phyloP scores from a whole-genome alignment of 2,797 vertebrate species.

The Spea hammondii region DNA sequence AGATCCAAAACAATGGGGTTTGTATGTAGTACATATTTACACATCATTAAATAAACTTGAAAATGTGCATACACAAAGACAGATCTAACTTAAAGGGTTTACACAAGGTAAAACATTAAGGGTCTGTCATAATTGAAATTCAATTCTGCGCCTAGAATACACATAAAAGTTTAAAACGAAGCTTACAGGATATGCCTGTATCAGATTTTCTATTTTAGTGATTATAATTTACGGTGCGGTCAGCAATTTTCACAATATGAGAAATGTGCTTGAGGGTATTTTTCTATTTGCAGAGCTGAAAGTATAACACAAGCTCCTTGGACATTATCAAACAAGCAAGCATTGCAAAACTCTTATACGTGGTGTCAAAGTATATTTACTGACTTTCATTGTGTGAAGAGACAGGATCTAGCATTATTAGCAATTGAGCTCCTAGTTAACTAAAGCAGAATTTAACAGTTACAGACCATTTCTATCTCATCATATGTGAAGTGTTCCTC shows the following conservation, averaged over 20 bases:
- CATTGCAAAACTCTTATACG: constrained; percentile 40
- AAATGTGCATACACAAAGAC: too few relatives aligned
- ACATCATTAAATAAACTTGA: too few relatives aligned
- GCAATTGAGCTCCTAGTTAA: constrained; percentile 37
- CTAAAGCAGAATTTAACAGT: constrained; percentile 3
- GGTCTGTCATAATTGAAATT: too few relatives aligned
- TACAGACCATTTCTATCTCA: constrained; percentile 1
- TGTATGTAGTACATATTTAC: too few relatives aligned
- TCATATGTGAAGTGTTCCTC: background rate
- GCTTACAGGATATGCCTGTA: constrained; percentile 11
- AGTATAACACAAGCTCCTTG: constrained; percentile 46
- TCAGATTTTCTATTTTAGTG: constrained; percentile 44
- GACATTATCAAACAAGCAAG: constrained; percentile 50
- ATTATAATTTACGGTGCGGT: constrained; percentile 27
- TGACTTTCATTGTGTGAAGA: constrained; percentile 25
- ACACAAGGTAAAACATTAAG: too few relatives aligned
- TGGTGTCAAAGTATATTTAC: constrained; percentile 48
- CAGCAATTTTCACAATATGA: constrained; percentile 49
- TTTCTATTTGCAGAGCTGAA: constrained; percentile 47
- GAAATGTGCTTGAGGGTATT: constrained; percentile 48
- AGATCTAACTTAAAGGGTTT: too few relatives aligned
- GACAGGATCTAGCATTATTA: constrained; percentile 17
- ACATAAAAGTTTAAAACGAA: constrained; percentile 13
- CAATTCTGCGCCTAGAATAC: constrained; percentile 12
- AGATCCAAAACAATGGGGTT: too few relatives aligned